Percentiles rank a stretch among this genome's conserved stretches.
Conservation (phyloP, 1,140 invertebrate genomes). For the Triops cancriformis region DNA sequence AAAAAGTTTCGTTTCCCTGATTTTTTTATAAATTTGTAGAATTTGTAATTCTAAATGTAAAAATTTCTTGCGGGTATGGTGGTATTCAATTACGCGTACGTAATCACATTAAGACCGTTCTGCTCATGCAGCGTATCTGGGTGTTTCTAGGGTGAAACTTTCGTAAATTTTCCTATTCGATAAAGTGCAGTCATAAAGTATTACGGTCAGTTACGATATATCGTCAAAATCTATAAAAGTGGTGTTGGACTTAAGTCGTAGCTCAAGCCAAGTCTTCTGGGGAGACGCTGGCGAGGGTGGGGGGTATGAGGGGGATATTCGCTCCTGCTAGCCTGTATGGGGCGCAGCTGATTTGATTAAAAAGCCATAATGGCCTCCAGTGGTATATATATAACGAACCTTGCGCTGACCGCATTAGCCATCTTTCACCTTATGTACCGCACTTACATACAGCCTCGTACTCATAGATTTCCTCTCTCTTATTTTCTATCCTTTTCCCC, state of each 20-base stretch:
- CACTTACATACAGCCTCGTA: not conserved
- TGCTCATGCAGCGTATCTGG: no score
- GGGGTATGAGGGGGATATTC: not conserved
- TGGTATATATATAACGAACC: not conserved
- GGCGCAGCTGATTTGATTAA: constrained; percentile 7
- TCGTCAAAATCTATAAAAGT: not conserved
- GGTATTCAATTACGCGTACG: no score
- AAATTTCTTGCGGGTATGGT: no score
- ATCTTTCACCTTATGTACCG: constrained; percentile 2
- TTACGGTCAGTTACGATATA: not conserved
- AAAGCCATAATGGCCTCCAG: not conserved
- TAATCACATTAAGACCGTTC: no score
- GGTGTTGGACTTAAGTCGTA: not conserved
- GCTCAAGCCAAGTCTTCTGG: not conserved
- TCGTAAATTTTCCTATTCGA: not conserved
- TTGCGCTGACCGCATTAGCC: not conserved
- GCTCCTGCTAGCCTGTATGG: not conserved
- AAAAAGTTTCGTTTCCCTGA: no score
- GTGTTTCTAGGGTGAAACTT: no score
- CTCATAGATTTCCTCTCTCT: no score
- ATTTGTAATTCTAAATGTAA: no score
- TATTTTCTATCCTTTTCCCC: not conserved
- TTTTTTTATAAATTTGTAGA: no score
- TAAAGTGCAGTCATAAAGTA: not conserved
- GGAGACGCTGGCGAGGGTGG: not conserved